Percentiles rank a stretch among this genome's conserved stretches.
These are phyloP conservation scores for Glaucopsyche alexis DNA, from an alignment of 2,888 invertebrate species.

Conservation along the genomic window DNA sequence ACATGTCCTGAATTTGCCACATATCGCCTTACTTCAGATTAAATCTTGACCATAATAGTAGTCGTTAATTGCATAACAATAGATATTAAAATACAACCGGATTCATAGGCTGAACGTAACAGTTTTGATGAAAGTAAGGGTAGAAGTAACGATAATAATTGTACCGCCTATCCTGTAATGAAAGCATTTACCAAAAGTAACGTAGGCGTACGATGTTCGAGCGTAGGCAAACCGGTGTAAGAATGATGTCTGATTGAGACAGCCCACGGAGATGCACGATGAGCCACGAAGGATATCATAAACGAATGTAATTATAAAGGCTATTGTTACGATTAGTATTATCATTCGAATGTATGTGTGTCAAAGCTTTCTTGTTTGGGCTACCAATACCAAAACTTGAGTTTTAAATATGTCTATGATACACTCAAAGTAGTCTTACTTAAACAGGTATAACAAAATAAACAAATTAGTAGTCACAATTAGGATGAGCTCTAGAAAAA, in stretches of 20 bases:
- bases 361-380: not conserved
- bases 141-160: constrained; percentile 15
- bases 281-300: constrained; percentile 29
- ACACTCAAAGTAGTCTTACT: too few relatives aligned
- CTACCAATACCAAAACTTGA: too few relatives aligned
- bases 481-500: too few relatives aligned
- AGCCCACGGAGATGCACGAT: constrained; percentile 37
- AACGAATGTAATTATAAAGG: constrained; percentile 24
- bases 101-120: not conserved
- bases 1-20: constrained; percentile 11
- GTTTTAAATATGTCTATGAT: too few relatives aligned
- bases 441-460: too few relatives aligned
- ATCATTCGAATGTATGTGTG: not conserved
- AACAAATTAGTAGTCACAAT: too few relatives aligned
- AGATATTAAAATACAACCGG: not conserved
- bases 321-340: not conserved
- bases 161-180: constrained; percentile 34
- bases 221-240: constrained; percentile 61
- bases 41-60: not conserved
- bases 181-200: constrained; percentile 36
- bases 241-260: constrained; percentile 42
- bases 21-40: not conserved
- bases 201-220: constrained; percentile 43
- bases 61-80: too few relatives aligned
- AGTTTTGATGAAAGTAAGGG: not conserved